Conservation (phyloP, 2,113 vertebrate species). For the Dryoscopus gambensis region DNA sequence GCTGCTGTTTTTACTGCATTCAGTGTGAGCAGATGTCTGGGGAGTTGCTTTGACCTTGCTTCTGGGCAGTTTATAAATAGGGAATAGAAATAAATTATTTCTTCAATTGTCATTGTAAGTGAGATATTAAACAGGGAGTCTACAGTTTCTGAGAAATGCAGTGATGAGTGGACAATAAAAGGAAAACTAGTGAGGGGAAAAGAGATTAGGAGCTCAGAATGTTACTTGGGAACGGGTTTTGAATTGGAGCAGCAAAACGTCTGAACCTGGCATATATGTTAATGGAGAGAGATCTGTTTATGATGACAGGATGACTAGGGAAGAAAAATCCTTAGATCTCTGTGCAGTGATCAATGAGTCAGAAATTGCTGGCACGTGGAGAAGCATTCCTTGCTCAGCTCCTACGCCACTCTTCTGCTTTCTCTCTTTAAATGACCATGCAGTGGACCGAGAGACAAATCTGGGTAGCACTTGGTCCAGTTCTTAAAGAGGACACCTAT, state of each 20-base stretch:
- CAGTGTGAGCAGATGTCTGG: not conserved
- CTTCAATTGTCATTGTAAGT: not conserved
- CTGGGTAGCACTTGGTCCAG: not conserved
- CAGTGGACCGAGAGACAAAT: not conserved
- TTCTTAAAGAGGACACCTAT: not conserved
- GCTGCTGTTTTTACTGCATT: not conserved
- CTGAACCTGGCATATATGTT: not conserved
- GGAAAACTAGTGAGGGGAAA: not conserved
- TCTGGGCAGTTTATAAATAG: constrained; percentile 13
- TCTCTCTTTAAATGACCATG: not conserved
- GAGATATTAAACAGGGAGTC: not conserved
- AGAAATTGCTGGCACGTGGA: not conserved
- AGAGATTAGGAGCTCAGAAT: not conserved
- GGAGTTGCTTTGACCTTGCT: constrained; percentile 33
- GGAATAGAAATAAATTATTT: constrained; percentile 17
- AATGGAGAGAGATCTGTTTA: not conserved
- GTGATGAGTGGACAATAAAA: not conserved
- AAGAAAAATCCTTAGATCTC: not conserved
- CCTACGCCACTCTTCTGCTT: not conserved
- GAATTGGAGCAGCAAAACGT: not conserved
- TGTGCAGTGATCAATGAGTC: not conserved
- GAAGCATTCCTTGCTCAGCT: not conserved
- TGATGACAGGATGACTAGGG: not conserved
- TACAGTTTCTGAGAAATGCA: not conserved
- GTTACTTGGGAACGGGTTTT: not conserved